Base-by-base conservation (phyloP, 2,797 vertebrate species). In the Girardinus metallicus region DNA sequence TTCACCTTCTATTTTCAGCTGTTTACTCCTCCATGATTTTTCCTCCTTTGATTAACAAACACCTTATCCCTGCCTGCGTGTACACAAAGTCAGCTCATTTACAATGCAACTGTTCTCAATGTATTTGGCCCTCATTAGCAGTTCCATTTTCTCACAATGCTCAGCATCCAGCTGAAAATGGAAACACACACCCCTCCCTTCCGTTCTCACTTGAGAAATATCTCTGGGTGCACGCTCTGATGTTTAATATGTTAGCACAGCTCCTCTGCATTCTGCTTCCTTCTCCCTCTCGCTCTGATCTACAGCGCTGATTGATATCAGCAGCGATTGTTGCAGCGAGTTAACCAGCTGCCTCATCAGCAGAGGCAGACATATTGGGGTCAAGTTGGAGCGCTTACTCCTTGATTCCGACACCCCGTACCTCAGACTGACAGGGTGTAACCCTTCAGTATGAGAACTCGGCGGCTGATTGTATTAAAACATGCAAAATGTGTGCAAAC, bases 341-440 rank as follows among this genome's bases (percentile, higher is more conserved):
- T 92, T 91, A 87, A 91, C 89, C 89, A 94, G 85, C 88, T 87
- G 92, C 91, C 87, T 94, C 91, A 91, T 94, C 91, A 90, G 89
- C 85, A 47, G 36, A 73, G 60, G 68, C 74, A 93, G 94, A 95
- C 93, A 91, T 93, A 95, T 93, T 91, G 82, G 78, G 94, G 94
- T 94, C 91, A 92, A 83, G 83, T 70, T 31, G 81, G 79, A 89
- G 83, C 74, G 12, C 80, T 85, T 62, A 39, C 83, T 84, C 80
- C 77, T 84, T 85, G 82, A 78, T 64, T 80, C 70, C 83, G 75
- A 68, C 47, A 29, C 76, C 80, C 68, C 21, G 3, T 29, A 76
- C 83, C 83, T 66, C 78, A 80, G 80, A 83, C 79, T 87, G 92
- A 86, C 85, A 85, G 78, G 64, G 41, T 77, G 72, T 6, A 62